phyloP scores from a whole-genome alignment of 2,888 invertebrate genomes.

The Metacarcinus magister region DNA sequence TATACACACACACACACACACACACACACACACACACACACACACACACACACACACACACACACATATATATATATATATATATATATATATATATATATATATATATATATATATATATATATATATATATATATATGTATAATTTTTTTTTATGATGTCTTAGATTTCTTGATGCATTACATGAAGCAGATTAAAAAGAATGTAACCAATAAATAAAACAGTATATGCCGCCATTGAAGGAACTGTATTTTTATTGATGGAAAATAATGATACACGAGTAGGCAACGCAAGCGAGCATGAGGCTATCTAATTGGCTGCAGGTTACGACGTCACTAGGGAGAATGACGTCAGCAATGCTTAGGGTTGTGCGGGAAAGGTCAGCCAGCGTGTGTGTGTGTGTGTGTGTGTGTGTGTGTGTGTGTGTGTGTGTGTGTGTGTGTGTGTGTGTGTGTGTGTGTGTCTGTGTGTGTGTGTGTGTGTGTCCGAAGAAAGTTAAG shows the following conservation, averaged over 20 bases:
- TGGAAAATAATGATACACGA: background rate
- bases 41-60: no score
- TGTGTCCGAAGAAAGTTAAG: background rate
- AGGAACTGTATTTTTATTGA: background rate
- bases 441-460: constrained; percentile 12
- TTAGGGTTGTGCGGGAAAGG: background rate
- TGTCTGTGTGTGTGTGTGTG: background rate
- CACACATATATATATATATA: background rate
- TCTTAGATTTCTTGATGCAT: background rate
- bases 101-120: no score
- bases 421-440: constrained; percentile 26
- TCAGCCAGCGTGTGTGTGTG: background rate
- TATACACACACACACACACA: no score
- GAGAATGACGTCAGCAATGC: constrained; percentile 21
- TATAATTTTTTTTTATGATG: background rate
- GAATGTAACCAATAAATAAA: background rate
- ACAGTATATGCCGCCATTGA: background rate
- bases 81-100: background rate
- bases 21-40: no score
- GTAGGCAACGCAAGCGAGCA: background rate
- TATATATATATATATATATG: no score
- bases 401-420: constrained; percentile 45
- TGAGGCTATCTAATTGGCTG: background rate
- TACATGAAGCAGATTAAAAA: background rate
- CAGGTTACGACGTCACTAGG: background rate